Percentiles rank a stretch among this genome's conserved stretches.
Conservation (phyloP, 2,797 vertebrate genomes). For the Neosilurus hyrtlii region DNA sequence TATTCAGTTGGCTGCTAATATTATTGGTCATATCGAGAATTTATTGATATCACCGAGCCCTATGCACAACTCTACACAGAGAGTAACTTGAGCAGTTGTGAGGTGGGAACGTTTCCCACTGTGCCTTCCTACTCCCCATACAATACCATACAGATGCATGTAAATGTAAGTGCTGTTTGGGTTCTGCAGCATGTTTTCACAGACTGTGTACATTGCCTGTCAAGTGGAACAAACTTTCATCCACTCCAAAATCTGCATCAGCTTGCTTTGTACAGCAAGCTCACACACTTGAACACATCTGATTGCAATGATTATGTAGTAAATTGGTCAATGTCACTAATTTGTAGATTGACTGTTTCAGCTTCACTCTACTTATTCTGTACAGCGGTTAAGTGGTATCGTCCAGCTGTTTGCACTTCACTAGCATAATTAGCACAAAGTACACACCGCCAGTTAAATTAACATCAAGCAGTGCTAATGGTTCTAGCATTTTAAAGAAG, state of each 20-base stretch:
- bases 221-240: slow-evolving; percentile 13
- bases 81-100: neutral
- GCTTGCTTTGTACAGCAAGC: slow-evolving; percentile 11
- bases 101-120: neutral
- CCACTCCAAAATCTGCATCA: slow-evolving; percentile 5
- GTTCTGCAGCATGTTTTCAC: neutral
- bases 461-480: slow-evolving; percentile 3
- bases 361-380: slow-evolving; percentile 33
- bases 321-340: slow-evolving; percentile 43
- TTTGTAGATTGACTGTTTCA: slow-evolving; percentile 40
- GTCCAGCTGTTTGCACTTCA: slow-evolving; percentile 42
- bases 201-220: slow-evolving; percentile 3
- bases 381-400: slow-evolving; percentile 36
- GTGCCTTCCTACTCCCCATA: neutral
- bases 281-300: slow-evolving; percentile 28
- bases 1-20: no score
- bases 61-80: neutral
- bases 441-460: slow-evolving; percentile 18
- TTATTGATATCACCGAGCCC: no score
- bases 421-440: slow-evolving; percentile 29
- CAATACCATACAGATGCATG: neutral
- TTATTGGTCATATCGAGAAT: no score
- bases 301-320: slow-evolving; percentile 34
- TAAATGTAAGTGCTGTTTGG: neutral
- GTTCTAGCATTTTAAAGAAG: neutral